Conservation (phyloP, 2,797 vertebrate genomes). For the Gephyroberyx darwinii region DNA sequence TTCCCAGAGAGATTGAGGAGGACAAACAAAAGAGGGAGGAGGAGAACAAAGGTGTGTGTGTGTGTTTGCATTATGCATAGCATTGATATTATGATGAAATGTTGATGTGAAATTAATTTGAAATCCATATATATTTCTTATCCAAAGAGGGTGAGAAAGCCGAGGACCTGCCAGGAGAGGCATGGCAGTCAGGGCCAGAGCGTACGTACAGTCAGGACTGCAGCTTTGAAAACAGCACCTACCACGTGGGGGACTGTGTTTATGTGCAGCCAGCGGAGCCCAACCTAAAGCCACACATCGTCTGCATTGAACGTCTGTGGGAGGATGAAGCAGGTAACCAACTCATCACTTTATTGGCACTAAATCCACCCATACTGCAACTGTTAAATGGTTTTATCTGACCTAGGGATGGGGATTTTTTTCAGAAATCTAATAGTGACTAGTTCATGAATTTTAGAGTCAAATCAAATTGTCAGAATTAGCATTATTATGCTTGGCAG, state of each 20-base stretch:
- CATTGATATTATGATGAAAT: not conserved
- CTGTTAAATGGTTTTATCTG: not conserved
- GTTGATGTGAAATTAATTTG: constrained; percentile 3
- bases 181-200: constrained; percentile 85
- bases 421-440: too few species aligned
- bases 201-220: constrained; percentile 92
- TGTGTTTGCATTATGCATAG: not conserved
- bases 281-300: constrained; percentile 93
- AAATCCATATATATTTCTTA: constrained; percentile 25
- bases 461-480: too few species aligned
- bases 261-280: constrained; percentile 94
- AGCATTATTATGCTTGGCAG: too few species aligned
- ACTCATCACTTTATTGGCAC: not conserved
- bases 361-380: not conserved
- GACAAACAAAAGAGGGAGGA: constrained; percentile 93
- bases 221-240: constrained; percentile 94
- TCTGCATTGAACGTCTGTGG: constrained; percentile 97
- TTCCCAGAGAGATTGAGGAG: constrained; percentile 95
- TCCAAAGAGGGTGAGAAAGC: constrained; percentile 85
- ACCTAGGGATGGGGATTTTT: too few species aligned
- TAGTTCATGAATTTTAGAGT: too few species aligned
- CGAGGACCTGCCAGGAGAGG: constrained; percentile 81
- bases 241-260: constrained; percentile 95
- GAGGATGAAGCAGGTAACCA: constrained; percentile 90
- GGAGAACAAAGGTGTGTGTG: constrained; percentile 87